phyloP scores from a whole-genome alignment of 2,797 vertebrate species.

The Tarsius wallacei region DNA sequence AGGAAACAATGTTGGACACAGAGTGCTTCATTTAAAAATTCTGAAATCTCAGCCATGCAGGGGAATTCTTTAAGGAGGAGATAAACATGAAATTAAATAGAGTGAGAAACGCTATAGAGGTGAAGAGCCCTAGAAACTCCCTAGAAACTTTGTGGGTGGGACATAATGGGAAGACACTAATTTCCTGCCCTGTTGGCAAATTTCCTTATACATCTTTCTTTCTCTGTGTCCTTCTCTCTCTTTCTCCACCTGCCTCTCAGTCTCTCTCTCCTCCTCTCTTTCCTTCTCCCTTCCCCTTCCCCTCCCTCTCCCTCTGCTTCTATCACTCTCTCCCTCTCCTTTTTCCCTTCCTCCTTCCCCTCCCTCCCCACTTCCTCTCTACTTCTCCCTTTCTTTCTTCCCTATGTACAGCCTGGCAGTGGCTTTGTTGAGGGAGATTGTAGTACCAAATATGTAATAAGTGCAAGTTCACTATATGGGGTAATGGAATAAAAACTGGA shows the following conservation, averaged over 20 bases:
- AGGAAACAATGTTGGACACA: neutral
- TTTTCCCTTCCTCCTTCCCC: neutral
- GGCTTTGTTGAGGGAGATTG: neutral
- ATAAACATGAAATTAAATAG: neutral
- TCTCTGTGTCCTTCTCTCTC: neutral
- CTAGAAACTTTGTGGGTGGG: neutral
- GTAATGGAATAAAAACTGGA: neutral
- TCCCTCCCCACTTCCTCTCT: neutral
- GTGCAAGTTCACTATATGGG: neutral
- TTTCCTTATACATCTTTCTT: neutral
- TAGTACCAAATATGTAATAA: neutral
- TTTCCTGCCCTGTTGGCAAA: neutral
- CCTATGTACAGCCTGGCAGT: neutral
- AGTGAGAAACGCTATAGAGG: neutral
- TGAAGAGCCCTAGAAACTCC: neutral
- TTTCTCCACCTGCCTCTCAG: neutral
- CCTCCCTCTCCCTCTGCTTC: neutral
- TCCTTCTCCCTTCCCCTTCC: neutral
- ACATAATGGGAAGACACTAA: neutral
- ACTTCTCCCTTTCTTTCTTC: neutral
- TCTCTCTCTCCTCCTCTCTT: neutral
- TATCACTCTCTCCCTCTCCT: neutral
- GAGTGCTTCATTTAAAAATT: neutral
- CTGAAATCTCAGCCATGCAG: neutral
- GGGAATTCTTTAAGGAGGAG: neutral